Evolutionary conservation across 2,888 invertebrate species (phyloP).

Genomic region (Mylabris sibirica): DNA sequence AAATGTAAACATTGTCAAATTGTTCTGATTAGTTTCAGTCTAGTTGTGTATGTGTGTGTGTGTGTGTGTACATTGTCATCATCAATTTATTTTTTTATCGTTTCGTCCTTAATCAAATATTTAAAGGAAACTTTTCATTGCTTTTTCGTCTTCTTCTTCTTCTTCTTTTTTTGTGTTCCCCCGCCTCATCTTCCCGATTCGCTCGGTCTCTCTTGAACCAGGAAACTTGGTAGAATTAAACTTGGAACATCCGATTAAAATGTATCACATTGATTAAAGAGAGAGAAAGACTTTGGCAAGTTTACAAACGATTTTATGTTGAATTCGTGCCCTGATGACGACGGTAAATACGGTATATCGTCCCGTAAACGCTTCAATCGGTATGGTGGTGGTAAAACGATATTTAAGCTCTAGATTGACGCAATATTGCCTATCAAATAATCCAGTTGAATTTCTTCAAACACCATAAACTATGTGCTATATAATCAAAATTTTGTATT

Average conservation of each 20-base stretch:
- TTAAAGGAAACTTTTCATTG: background rate
- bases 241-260: conserved; percentile 32
- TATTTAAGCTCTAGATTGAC: conserved; percentile 24
- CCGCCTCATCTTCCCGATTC: no score
- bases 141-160: background rate
- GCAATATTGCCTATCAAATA: conserved; percentile 21
- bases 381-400: conserved; percentile 2
- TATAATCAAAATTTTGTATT: background rate
- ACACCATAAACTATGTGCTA: conserved; percentile 30
- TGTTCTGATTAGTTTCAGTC: conserved; percentile 36
- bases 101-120: background rate
- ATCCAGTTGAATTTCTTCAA: conserved; percentile 23
- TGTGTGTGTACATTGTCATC: background rate
- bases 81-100: background rate
- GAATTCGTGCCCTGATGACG: conserved; percentile 33
- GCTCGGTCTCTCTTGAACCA: background rate
- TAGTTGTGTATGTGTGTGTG: background rate
- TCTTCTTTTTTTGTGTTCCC: background rate
- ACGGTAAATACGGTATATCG: conserved; percentile 36
- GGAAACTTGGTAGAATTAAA: background rate
- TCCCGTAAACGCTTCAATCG: conserved; percentile 33
- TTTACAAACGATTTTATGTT: conserved; percentile 39
- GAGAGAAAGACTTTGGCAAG: conserved; percentile 20
- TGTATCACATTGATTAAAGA: conserved; percentile 38
- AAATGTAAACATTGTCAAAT: conserved; percentile 32